A percentile compares a stretch with the other conserved stretches of the same genome.
Evolutionary conservation across 2,113 vertebrate species (phyloP).

Genomic region (Pachycephala philippinensis): DNA sequence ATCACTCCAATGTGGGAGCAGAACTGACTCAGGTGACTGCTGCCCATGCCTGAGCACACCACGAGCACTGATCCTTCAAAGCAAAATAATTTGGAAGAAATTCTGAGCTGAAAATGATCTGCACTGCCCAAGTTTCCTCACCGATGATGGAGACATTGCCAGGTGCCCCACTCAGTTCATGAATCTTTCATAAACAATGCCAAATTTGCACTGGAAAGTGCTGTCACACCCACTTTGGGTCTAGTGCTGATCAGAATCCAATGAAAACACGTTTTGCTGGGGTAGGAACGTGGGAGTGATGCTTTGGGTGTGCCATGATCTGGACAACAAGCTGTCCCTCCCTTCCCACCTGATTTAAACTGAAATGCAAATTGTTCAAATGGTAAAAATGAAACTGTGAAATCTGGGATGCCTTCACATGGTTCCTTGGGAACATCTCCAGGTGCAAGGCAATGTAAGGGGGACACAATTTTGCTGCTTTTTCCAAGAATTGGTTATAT

Average conservation of each 20-base stretch:
- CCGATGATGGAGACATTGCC: not conserved
- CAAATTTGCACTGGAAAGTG: not conserved
- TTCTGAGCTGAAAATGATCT: not conserved
- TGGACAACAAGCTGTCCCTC: not conserved
- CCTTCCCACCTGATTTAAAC: not conserved
- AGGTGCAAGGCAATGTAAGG: fast-evolving
- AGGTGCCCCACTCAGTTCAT: not conserved
- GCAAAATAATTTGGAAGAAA: not conserved
- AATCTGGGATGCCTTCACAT: not conserved
- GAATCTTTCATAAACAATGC: slow-evolving; percentile 27
- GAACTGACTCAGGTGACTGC: not conserved
- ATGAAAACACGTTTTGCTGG: not conserved
- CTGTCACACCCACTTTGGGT: not conserved
- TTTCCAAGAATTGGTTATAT: not conserved
- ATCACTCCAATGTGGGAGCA: not conserved
- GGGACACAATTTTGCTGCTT: not conserved
- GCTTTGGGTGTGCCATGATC: not conserved
- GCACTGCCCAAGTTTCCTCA: not conserved
- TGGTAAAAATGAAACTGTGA: not conserved
- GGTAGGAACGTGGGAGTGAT: not conserved
- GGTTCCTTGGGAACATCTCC: not conserved
- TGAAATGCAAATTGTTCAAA: not conserved
- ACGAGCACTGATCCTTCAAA: not conserved
- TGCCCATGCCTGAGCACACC: not conserved
- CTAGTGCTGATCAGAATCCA: not conserved